These are phyloP conservation scores for Ooceraea biroi DNA, from an alignment of 1,140 invertebrate genomes.

Conservation along the genomic window DNA sequence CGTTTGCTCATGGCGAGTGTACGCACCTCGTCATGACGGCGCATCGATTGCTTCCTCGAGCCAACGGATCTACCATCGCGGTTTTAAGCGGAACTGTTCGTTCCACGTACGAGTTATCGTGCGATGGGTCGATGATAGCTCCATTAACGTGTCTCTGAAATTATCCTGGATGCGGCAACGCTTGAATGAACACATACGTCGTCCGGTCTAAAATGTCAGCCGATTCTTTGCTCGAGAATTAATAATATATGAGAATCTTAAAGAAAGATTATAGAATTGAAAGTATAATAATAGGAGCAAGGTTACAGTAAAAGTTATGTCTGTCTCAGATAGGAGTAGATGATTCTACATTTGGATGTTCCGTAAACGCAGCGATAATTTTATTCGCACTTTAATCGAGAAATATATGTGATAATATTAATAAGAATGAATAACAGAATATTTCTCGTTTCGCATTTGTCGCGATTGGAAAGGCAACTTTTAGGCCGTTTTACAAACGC, in stretches of 20 bases:
- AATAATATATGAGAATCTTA: neutral
- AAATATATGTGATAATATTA: too few relatives aligned
- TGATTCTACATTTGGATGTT: too few relatives aligned
- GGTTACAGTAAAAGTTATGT: too few relatives aligned
- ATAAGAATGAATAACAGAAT: slow-evolving; percentile 1
- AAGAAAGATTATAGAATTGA: neutral
- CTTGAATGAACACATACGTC: neutral
- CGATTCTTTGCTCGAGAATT: neutral
- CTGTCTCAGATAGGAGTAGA: too few relatives aligned
- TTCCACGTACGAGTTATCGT: slow-evolving; percentile 11
- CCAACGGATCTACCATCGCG: slow-evolving; percentile 75
- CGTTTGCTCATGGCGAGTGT: slow-evolving; percentile 35
- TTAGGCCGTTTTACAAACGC: too few relatives aligned
- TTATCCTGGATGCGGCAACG: neutral
- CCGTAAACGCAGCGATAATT: too few relatives aligned
- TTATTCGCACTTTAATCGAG: too few relatives aligned
- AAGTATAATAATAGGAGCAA: neutral
- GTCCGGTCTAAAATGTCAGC: too few relatives aligned
- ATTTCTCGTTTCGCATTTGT: neutral
- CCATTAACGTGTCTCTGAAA: neutral
- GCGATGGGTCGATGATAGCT: neutral
- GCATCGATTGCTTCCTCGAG: slow-evolving; percentile 78
- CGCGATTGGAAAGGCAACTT: neutral
- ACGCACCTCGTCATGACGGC: slow-evolving; percentile 77
- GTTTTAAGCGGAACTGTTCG: slow-evolving; percentile 40